Percentiles rank a stretch among this genome's conserved stretches.
Evolutionary conservation across 2,888 invertebrate genomes (phyloP).

Genomic region (Arrhopalites spinosus): DNA sequence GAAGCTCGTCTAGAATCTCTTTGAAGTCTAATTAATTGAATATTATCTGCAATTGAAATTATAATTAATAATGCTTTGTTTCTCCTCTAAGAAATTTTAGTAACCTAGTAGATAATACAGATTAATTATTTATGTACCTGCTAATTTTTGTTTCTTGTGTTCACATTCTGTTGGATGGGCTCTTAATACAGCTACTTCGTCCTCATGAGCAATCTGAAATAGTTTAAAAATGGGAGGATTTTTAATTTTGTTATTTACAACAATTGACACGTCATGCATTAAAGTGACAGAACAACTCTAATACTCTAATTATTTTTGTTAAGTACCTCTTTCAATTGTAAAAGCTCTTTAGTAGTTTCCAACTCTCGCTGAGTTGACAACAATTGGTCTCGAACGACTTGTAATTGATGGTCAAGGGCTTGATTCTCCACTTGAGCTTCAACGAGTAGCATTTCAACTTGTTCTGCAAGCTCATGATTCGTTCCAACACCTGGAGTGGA

Average conservation of each 20-base stretch:
- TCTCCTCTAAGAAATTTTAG: too few relatives aligned
- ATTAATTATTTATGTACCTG: too few relatives aligned
- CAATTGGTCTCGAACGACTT: constrained; percentile 40
- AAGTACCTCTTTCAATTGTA: constrained; percentile 42
- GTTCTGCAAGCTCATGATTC: constrained; percentile 28
- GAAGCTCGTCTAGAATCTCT: constrained; percentile 49
- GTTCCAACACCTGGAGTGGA: constrained; percentile 21
- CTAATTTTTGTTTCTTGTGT: constrained; percentile 48
- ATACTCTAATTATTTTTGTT: too few relatives aligned
- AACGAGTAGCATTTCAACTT: constrained; percentile 46
- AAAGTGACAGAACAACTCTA: too few relatives aligned
- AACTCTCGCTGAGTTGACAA: constrained; percentile 43
- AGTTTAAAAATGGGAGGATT: too few relatives aligned
- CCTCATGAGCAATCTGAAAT: constrained; percentile 43
- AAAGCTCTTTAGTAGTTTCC: constrained; percentile 38
- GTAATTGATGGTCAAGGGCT: constrained; percentile 48
- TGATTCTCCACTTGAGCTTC: constrained; percentile 55
- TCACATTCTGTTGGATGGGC: constrained; percentile 42
- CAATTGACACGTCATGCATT: too few relatives aligned
- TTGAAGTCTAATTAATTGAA: constrained; percentile 51
- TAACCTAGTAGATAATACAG: too few relatives aligned
- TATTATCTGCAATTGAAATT: too few relatives aligned
- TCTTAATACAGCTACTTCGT: constrained; percentile 38
- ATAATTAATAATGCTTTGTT: too few relatives aligned
- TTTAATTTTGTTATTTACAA: not conserved